Conservation (phyloP, 2,888 invertebrate genomes). For the Noctua pronuba region DNA sequence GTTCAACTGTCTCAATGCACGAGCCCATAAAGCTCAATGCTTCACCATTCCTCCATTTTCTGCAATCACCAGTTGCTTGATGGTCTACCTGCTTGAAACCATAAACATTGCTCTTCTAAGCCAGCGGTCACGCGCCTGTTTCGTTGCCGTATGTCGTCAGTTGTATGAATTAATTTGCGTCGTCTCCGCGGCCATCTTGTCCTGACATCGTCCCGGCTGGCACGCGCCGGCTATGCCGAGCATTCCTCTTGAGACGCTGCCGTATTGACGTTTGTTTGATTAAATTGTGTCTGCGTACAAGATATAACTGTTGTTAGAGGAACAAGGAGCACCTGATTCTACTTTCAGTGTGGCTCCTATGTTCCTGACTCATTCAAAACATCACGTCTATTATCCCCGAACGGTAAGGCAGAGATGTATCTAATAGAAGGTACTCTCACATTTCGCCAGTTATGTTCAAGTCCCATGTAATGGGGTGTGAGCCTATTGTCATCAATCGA, state of each 20-base stretch:
- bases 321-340: neutral
- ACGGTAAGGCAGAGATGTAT: neutral
- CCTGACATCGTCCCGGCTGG: slow-evolving; percentile 44
- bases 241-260: slow-evolving; percentile 43
- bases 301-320: slow-evolving; percentile 8
- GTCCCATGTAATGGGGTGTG: neutral
- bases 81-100: neutral
- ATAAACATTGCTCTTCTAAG: neutral
- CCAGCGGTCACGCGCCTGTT: slow-evolving; percentile 9
- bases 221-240: slow-evolving; percentile 45
- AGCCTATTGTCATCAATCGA: neutral
- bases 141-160: slow-evolving; percentile 37
- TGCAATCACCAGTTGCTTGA: too few species aligned
- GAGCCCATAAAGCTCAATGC: neutral
- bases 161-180: slow-evolving; percentile 68
- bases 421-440: neutral
- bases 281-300: slow-evolving; percentile 34
- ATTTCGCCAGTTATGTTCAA: neutral
- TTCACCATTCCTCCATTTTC: neutral
- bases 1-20: neutral
- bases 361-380: neutral
- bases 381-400: neutral
- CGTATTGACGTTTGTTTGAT: slow-evolving; percentile 57
- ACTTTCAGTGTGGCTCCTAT: neutral
- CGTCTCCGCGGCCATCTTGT: slow-evolving; percentile 69